phyloP scores from a whole-genome alignment of 2,113 vertebrate genomes.

The Cariama cristata region DNA sequence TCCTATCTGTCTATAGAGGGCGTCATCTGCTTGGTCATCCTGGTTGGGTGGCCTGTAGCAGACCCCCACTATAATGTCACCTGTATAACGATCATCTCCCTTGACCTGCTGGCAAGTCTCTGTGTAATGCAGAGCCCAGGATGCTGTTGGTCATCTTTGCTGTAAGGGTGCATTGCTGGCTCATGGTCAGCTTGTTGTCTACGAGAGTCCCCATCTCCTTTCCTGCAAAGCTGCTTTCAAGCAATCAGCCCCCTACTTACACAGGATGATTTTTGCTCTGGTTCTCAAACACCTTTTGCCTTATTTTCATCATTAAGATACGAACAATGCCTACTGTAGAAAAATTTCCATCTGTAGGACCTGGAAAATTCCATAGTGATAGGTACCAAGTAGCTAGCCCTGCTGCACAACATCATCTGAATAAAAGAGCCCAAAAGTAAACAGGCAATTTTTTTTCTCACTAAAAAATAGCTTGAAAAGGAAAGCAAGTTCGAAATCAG shows the following conservation, averaged over 20 bases:
- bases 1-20: no score
- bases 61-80: no score
- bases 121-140: not conserved
- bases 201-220: not conserved
- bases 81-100: not conserved
- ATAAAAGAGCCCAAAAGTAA: not conserved
- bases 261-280: not conserved
- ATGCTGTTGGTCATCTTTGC: accelerated
- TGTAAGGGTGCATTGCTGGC: not conserved
- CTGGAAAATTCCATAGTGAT: not conserved
- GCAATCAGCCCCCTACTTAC: accelerated
- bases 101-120: not conserved
- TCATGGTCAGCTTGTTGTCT: not conserved
- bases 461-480: not conserved
- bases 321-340: not conserved
- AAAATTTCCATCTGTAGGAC: not conserved
- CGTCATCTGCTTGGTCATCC: no score
- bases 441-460: accelerated
- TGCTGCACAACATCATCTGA: not conserved
- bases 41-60: no score
- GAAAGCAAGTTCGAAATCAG: not conserved
- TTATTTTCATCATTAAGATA: not conserved
- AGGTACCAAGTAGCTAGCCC: not conserved
- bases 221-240: not conserved
- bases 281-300: not conserved